These are phyloP conservation scores for Alaudala cheleensis DNA, from an alignment of 2,113 vertebrate genomes.

Conservation along the genomic window DNA sequence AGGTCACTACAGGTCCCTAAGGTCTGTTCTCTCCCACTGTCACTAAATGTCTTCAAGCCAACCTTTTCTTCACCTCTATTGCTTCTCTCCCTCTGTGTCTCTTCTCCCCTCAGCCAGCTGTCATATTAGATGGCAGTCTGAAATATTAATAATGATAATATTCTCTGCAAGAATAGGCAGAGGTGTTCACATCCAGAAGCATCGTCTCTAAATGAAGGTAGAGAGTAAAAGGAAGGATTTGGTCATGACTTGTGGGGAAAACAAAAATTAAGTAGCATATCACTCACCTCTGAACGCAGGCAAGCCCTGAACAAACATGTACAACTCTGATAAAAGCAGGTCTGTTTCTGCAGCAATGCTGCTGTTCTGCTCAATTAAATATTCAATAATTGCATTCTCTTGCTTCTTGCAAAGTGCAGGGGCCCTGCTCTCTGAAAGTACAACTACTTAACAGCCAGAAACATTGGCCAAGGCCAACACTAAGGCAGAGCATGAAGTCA, in stretches of 20 bases:
- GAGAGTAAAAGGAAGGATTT: background rate
- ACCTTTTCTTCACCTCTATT: background rate
- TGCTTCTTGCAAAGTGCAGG: background rate
- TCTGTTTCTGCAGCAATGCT: background rate
- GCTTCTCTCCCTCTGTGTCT: background rate
- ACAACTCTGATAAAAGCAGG: background rate
- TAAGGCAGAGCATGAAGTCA: conserved; percentile 29
- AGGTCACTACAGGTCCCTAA: background rate
- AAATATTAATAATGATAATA: background rate
- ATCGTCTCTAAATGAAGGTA: background rate
- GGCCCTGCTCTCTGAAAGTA: background rate
- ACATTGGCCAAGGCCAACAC: background rate
- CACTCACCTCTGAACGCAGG: background rate
- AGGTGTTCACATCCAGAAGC: background rate
- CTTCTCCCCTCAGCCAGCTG: background rate
- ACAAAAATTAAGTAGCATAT: fast-evolving
- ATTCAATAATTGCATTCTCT: background rate
- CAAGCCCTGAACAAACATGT: background rate
- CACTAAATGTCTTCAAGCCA: background rate
- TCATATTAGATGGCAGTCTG: background rate
- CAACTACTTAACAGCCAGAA: background rate
- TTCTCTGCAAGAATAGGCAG: background rate
- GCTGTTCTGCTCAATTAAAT: background rate
- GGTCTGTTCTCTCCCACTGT: background rate
- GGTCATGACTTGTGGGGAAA: background rate